phyloP scores from a whole-genome alignment of 2,888 invertebrate species.

The Cosmorhoe ocellata region DNA sequence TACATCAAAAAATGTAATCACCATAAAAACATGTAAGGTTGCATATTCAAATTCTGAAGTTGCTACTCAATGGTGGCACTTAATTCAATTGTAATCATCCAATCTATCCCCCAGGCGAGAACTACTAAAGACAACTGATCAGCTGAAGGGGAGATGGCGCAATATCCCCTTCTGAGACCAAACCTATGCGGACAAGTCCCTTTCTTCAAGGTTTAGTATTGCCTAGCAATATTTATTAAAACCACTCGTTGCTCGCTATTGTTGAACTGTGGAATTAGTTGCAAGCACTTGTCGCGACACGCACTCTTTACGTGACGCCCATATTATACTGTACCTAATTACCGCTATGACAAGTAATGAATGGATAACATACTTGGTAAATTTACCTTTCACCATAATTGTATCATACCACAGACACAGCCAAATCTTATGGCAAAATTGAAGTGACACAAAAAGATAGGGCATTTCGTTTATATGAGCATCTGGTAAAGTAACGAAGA shows the following conservation, averaged over 20 bases:
- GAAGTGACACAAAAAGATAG: too few species aligned
- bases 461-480: too few species aligned
- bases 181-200: constrained; percentile 3
- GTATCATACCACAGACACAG: too few species aligned
- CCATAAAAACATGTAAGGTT: background rate
- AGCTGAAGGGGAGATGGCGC: constrained; percentile 8
- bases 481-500: too few species aligned
- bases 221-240: background rate
- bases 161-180: constrained; percentile 3
- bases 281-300: background rate
- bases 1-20: too few species aligned
- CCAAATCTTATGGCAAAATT: too few species aligned
- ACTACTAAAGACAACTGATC: constrained; percentile 6
- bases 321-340: constrained; percentile 43
- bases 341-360: constrained; percentile 36
- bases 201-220: background rate
- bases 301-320: constrained; percentile 12
- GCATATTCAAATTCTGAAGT: too few species aligned
- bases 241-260: too few species aligned
- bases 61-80: background rate
- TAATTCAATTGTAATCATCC: constrained; percentile 15
- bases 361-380: background rate
- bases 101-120: constrained; percentile 7
- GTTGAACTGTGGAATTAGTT: background rate
- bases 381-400: too few species aligned